Evolutionary conservation across 1,140 invertebrate genomes (phyloP).

Genomic region (Nasonia giraulti): DNA sequence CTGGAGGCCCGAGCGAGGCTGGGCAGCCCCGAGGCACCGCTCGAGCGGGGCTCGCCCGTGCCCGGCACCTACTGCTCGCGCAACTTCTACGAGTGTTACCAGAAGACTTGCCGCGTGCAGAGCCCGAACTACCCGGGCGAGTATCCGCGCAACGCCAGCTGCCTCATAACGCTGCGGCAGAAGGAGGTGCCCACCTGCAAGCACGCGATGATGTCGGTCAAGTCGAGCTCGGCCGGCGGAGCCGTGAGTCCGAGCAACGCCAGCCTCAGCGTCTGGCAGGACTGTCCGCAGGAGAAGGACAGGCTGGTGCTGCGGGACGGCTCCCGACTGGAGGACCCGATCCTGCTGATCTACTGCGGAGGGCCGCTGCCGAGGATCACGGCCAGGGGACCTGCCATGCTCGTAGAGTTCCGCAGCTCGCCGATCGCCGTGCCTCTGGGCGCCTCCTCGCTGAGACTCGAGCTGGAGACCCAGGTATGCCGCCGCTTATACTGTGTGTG

Average conservation of each 20-base stretch:
- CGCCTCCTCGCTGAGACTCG: conserved; percentile 81
- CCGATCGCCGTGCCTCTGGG: conserved; percentile 83
- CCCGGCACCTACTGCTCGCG: conserved; percentile 91
- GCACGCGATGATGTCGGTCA: conserved; percentile 90
- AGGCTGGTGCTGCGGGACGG: conserved; percentile 91
- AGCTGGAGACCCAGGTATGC: conserved; percentile 86
- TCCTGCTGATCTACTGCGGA: conserved; percentile 90
- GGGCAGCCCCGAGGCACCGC: conserved; percentile 81
- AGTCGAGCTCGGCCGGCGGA: conserved; percentile 54
- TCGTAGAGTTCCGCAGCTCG: conserved; percentile 90
- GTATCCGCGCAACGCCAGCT: conserved; percentile 91
- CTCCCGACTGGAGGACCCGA: conserved; percentile 83
- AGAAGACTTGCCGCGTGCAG: conserved; percentile 87
- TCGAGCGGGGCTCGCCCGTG: conserved; percentile 86
- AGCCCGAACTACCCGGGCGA: conserved; percentile 94
- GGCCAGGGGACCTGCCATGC: conserved; percentile 83
- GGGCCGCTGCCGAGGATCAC: conserved; percentile 84
- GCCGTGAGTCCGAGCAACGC: conserved; percentile 72
- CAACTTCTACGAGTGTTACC: conserved; percentile 90
- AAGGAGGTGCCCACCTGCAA: conserved; percentile 90
- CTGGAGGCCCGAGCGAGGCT: conserved; percentile 86
- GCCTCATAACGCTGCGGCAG: conserved; percentile 86
- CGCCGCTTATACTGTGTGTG: background rate
- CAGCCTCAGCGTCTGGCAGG: conserved; percentile 85
- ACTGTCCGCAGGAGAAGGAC: conserved; percentile 87